These are phyloP conservation scores for Microtus agrestis DNA, from an alignment of 2,797 vertebrate genomes.

Conservation along the genomic window DNA sequence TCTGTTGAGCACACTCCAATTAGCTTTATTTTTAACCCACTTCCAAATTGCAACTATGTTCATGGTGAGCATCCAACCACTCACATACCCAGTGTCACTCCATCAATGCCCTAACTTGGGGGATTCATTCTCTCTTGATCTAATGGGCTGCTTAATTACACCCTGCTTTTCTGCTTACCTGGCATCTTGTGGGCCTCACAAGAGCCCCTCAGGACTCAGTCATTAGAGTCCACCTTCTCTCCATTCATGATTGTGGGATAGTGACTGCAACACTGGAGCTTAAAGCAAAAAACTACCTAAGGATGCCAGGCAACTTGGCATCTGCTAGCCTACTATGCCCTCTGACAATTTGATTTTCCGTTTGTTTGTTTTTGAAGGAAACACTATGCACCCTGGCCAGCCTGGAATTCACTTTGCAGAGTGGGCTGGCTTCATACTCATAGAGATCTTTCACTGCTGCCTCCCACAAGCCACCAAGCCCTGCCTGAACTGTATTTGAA, in stretches of 20 bases:
- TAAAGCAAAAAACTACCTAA: slow-evolving; percentile 21
- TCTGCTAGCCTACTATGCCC: not conserved
- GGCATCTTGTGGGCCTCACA: not conserved
- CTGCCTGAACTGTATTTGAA: not conserved
- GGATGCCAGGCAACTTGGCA: not conserved
- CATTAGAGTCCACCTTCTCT: not conserved
- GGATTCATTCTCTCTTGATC: not conserved
- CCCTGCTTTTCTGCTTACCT: not conserved
- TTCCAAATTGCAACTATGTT: not conserved
- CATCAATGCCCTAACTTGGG: not conserved
- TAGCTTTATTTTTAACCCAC: not conserved
- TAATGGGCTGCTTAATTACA: not conserved
- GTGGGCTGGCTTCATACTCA: not conserved
- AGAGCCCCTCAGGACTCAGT: not conserved
- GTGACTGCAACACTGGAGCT: not conserved
- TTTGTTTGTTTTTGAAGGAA: not conserved
- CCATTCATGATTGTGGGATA: not conserved
- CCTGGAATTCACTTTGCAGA: too few species aligned
- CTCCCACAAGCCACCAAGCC: too few species aligned
- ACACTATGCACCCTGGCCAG: not conserved
- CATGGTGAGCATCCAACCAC: not conserved
- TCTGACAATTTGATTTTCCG: not conserved
- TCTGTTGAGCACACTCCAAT: not conserved
- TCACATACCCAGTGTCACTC: not conserved
- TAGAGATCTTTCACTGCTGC: not conserved